Percentiles rank a stretch among this genome's conserved stretches.
phyloP scores from a whole-genome alignment of 2,113 vertebrate species.

The Tamias sibiricus region DNA sequence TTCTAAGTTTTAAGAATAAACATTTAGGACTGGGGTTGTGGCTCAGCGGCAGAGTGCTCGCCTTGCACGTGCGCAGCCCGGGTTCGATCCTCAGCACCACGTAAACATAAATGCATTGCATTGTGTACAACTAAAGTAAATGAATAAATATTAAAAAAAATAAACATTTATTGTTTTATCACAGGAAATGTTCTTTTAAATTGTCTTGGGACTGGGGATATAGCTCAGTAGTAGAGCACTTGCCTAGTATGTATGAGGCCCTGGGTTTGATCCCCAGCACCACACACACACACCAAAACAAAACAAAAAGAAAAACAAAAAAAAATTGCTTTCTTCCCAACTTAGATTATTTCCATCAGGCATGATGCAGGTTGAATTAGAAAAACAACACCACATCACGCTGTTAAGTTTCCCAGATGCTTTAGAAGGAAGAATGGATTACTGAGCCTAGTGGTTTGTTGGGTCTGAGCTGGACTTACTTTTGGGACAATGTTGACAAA shows the following conservation, averaged over 20 bases:
- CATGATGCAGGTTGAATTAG: neutral
- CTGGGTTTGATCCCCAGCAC: neutral
- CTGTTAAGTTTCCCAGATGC: neutral
- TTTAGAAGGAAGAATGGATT: neutral
- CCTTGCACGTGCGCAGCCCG: too few relatives aligned
- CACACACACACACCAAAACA: neutral
- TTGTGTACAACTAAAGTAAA: too few relatives aligned
- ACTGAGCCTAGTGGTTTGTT: neutral
- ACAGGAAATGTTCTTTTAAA: neutral
- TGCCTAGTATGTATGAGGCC: too few relatives aligned
- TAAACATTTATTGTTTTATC: neutral
- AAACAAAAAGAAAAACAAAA: too few relatives aligned
- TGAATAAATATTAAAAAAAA: too few relatives aligned
- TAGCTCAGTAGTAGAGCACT: neutral
- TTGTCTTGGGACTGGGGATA: neutral
- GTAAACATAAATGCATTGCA: too few relatives aligned
- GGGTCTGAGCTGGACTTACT: neutral
- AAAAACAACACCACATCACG: neutral
- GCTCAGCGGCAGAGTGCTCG: too few relatives aligned
- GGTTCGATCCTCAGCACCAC: too few relatives aligned
- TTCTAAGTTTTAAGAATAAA: conserved; percentile 21
- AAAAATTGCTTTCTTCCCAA: neutral
- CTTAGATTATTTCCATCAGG: neutral
- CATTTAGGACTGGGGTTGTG: too few relatives aligned
- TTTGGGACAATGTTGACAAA: conserved; percentile 7